phyloP scores from a whole-genome alignment of 2,888 invertebrate species.

The Drosophila kambysellisi region DNA sequence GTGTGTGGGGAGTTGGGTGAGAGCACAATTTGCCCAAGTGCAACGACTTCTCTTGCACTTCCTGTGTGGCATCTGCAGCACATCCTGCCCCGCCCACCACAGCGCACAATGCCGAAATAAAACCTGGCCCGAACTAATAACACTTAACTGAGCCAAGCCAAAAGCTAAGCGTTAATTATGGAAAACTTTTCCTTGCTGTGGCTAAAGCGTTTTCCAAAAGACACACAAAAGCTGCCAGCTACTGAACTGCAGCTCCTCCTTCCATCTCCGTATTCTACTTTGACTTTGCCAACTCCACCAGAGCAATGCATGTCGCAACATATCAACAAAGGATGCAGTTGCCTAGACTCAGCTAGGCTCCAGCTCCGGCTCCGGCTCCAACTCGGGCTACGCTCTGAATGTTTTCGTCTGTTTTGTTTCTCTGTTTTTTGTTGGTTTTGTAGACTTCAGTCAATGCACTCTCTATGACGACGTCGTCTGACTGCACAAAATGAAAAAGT shows the following conservation, averaged over 20 bases:
- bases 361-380: neutral
- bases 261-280: neutral
- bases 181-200: conserved; percentile 65
- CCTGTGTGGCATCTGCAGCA: conserved; percentile 21
- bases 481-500: conserved; percentile 82
- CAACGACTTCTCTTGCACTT: conserved; percentile 56
- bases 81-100: neutral
- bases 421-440: conserved; percentile 48
- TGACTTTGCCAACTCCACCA: conserved; percentile 13
- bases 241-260: conserved; percentile 51
- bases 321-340: conserved; percentile 77
- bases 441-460: conserved; percentile 82
- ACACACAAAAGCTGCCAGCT: conserved; percentile 67
- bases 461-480: conserved; percentile 81
- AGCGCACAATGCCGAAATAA: conserved; percentile 26
- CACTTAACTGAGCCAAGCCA: conserved; percentile 66
- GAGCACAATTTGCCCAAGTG: conserved; percentile 34
- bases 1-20: conserved; percentile 6
- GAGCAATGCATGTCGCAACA: conserved; percentile 70
- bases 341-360: conserved; percentile 34
- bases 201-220: conserved; percentile 56
- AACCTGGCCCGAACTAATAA: conserved; percentile 65
- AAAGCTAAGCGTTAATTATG: conserved; percentile 77
- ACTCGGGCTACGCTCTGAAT: conserved; percentile 37
- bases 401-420: conserved; percentile 46